Evolutionary conservation across 2,888 invertebrate genomes (phyloP), one percentile per base, ranked within the genome.

Genomic region (Polyommatus iphigenia): DNA sequence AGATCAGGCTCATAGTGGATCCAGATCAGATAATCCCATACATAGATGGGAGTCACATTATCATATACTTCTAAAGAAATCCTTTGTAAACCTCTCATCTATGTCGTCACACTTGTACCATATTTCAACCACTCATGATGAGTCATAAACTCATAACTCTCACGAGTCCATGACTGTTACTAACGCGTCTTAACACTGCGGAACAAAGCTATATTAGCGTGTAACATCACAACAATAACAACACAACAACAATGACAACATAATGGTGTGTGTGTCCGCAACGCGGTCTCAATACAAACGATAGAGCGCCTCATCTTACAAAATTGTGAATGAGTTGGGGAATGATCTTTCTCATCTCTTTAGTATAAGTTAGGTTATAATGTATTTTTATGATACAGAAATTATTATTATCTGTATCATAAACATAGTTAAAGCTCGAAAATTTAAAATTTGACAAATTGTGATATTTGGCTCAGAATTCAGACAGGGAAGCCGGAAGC

Each of bases 121-220:
- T 8, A 20, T 4, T 62, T 62, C 24, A 24, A 13, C 62, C 13
- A 62, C 10, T 62, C 62, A 62, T 46, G 10, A 46, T 46, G 10
- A 46, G 46, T 46, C 46, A 41, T 41, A 41, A 41, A 46, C 10
- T 46, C 46, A 41, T 41, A 41, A 41, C 41, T 41, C 41, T 10
- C 41, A 41, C 10, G 8, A 8, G 41, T 10, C 24, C 62, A n/a
- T 24, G 62, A 62, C 24, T 62, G 10, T 24, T 24, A 5, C 10
- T 62, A 24, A 62, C 62, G 46, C 46, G 10, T 46, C 46, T 46
- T 59, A 24, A 62, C 59, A 10, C 20, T 3, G 59, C 7, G 20
- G 59, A 59, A 59, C 62, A 62, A 62, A 62, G 62, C 24, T 62
- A 24, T 62, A 62, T 13, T 46, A 62, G 62, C 62, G 24, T 62